A percentile compares a stretch with the other conserved stretches of the same genome.
phyloP scores from a whole-genome alignment of 37 sponge, comb jelly and placozoan species.

The Ephydatia muelleri region DNA sequence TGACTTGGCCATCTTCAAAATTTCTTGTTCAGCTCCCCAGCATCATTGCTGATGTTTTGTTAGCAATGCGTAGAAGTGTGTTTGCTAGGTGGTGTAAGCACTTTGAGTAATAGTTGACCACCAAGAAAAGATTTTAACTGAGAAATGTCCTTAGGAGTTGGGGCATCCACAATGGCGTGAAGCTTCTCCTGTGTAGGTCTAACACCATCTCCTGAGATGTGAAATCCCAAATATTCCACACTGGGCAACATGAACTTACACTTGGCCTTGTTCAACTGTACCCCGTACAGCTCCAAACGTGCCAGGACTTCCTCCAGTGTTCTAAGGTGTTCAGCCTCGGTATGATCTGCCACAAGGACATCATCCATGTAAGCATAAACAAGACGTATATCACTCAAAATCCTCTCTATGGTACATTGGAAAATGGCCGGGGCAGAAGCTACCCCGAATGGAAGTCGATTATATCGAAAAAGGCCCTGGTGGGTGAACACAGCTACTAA shows the following conservation, averaged over 20 bases:
- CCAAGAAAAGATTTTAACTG: slow-evolving; percentile 34
- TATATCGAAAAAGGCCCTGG: too few species aligned
- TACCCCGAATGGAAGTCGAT: too few species aligned
- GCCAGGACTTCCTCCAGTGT: too few species aligned
- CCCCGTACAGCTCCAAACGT: too few species aligned
- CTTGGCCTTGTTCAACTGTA: too few species aligned
- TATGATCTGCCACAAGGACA: too few species aligned
- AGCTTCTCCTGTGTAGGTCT: neutral
- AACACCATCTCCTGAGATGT: neutral
- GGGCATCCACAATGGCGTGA: slow-evolving; percentile 23
- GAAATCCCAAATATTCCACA: neutral
- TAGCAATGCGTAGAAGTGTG: slow-evolving; percentile 21
- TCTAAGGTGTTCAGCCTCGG: too few species aligned
- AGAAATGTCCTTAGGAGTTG: slow-evolving; percentile 12
- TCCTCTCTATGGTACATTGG: too few species aligned
- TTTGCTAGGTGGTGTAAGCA: neutral
- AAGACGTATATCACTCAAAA: too few species aligned
- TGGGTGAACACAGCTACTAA: too few species aligned
- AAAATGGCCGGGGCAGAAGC: too few species aligned
- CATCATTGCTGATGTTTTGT: neutral
- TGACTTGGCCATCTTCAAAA: neutral
- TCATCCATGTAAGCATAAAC: too few species aligned
- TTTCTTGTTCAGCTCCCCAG: neutral
- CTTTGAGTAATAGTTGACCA: slow-evolving; percentile 34
- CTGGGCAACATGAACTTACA: neutral